Base-by-base conservation (phyloP, 1,140 invertebrate species). In the Cydia strobilella region DNA sequence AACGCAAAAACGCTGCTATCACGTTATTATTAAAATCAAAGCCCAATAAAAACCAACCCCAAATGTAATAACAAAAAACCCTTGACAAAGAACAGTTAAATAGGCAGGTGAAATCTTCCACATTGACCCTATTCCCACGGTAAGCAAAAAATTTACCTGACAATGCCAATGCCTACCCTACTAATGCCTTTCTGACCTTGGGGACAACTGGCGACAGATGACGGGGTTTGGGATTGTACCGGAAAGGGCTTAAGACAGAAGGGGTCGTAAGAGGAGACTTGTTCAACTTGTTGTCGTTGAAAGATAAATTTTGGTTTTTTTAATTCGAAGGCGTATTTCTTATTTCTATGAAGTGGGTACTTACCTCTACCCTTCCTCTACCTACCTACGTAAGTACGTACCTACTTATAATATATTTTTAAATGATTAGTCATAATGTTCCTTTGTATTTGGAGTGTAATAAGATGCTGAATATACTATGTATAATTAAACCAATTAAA, bases 101-200 rank as follows among this genome's bases (percentile, higher is more conserved):
- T 9, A n/a, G 35, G 65, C 65, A 69, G 65, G 65, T 69, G 65
- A 18, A 69, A 69, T 69, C 65, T 42, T 35, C 27, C 65, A 69
- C 65, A 39, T 69, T 69, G 65, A 35, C 65, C 65, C 31, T 35
- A 18, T 69, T 69, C 65, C 65, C 65, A 69, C 65, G 65, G 65
- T 69, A 13, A n/a, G 27, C 27, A 39, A 31, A 69, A 69, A 69
- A 69, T n/a, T 66, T 66, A 66, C 63, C 65, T 69, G 65, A 18
- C 65, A 69, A 69, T 69, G 65, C 31, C 65, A 69, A 69, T 69
- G 65, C 31, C 35, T 39, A 7, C 65, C 65, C 35, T 10, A 18
- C 7, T 23, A 23, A 59, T 31, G 25, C 12, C 25, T 31, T 42
- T 18, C 31, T 39, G 65, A 69, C 65, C 65, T 69, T 69, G 27